Evolutionary conservation across 2,113 vertebrate species (phyloP).

Genomic region (Podiceps cristatus): DNA sequence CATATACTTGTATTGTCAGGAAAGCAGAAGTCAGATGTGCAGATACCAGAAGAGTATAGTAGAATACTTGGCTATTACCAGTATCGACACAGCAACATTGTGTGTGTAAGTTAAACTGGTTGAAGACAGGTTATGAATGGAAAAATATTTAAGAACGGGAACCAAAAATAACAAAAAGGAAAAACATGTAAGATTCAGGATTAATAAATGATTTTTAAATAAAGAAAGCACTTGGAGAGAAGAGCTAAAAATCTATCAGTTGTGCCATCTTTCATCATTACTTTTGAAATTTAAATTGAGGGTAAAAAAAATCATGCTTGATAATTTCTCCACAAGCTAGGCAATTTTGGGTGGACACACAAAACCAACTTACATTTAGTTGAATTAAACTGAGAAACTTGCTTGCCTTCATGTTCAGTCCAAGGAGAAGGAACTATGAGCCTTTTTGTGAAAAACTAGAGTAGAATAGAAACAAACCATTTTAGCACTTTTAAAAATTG

Average conservation of each 20-base stretch:
- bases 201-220: not conserved
- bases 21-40: not conserved
- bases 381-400: conserved; percentile 74
- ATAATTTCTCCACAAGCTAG: not conserved
- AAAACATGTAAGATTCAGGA: not conserved
- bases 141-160: not conserved
- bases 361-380: conserved; percentile 82
- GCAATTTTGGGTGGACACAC: not conserved
- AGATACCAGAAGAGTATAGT: not conserved
- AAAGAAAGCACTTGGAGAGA: not conserved
- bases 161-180: not conserved
- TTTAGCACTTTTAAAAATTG: not conserved
- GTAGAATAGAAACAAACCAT: not conserved
- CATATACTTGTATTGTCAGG: not conserved
- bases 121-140: not conserved
- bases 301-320: not conserved
- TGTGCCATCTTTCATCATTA: not conserved
- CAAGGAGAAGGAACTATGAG: conserved; percentile 95
- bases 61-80: not conserved
- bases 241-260: not conserved
- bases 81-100: not conserved
- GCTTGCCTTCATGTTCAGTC: conserved; percentile 84
- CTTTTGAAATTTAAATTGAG: not conserved
- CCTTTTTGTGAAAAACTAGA: conserved; percentile 95
- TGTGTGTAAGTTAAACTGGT: not conserved